Base-by-base conservation (phyloP, 1,140 invertebrate genomes). In the Caligus rogercresseyi region DNA sequence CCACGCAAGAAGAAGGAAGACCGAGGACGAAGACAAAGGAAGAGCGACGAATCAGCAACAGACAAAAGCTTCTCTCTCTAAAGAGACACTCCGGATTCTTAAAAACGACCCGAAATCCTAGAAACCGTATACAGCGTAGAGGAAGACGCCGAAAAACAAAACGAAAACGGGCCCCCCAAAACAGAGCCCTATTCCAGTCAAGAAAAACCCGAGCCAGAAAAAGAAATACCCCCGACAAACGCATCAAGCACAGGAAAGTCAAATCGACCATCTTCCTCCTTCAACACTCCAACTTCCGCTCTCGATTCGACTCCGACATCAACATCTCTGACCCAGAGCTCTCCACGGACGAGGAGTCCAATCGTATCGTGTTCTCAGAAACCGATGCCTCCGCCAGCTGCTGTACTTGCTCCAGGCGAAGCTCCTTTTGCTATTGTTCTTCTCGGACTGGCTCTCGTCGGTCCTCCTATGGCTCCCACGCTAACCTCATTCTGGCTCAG, bases 91-190 rank as follows among this genome's bases (percentile, higher is more conserved):
- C 24, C n/a, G 61, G 61, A 1, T 62, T 20, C 61, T 23, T 62
- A 24, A 62, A 62, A 24, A 25, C n/a, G 61, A 16, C 61, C 61
- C 1, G 61, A 62, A 24, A 62, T 62, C 51, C 25, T 62, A 24
- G 61, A 62, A 23, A 62, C 61, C 14, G 61, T 62, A 18, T 62
- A 62, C 31, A 58, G 43, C 31, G 61, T 62, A 2, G 61, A 62
- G 61, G 61, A 52, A 54, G 31, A 43, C 19, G 25, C 15, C 18
- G 26, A 61, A 4, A 15, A 53, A 51, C 23, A n/a, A 7, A 18
- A 61, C n/a, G n/a, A n/a, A n/a, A n/a, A 16, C 58, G 52, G 21
- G 16, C 21, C 16, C n/a, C 21, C 23, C 55, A 57, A 23, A 16
- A 57, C 3, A 20, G 25, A 23, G 16, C 16, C 16, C 55, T 23